Evolutionary conservation across 2,113 vertebrate species (phyloP).

Genomic region (Alaudala cheleensis): DNA sequence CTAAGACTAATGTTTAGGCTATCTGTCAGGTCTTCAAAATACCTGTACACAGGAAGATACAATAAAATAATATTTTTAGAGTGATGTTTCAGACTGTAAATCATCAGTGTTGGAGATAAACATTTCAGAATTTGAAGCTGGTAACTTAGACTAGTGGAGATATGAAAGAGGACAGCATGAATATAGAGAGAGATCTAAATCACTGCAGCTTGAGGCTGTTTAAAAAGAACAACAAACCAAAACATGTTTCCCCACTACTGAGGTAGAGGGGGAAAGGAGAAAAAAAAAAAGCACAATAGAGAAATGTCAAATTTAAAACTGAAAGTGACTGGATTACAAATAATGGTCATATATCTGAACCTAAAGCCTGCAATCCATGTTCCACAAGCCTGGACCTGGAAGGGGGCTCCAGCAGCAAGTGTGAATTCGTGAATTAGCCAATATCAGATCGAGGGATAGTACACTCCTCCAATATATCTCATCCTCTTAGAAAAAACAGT

Average conservation of each 20-base stretch:
- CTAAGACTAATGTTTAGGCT: neutral
- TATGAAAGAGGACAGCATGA: neutral
- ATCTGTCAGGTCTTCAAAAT: neutral
- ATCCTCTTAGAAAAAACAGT: neutral
- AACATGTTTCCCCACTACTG: neutral
- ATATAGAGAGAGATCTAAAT: neutral
- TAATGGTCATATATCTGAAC: neutral
- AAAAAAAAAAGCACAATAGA: neutral
- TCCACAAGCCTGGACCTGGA: neutral
- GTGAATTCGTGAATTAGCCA: neutral
- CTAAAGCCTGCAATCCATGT: neutral
- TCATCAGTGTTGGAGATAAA: neutral
- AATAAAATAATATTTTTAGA: neutral
- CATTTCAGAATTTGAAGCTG: neutral
- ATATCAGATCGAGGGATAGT: neutral
- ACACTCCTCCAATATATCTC: neutral
- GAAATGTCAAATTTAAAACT: neutral
- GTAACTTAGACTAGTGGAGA: neutral
- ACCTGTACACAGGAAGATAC: neutral
- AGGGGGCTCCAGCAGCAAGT: neutral
- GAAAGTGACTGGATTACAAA: neutral
- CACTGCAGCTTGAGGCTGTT: neutral
- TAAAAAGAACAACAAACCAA: neutral
- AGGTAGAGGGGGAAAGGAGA: neutral
- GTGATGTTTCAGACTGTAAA: neutral